Evolutionary conservation across 2,113 vertebrate species (phyloP), one percentile per base, ranked within the genome.

Genomic region (Apistogramma diplotaenia): DNA sequence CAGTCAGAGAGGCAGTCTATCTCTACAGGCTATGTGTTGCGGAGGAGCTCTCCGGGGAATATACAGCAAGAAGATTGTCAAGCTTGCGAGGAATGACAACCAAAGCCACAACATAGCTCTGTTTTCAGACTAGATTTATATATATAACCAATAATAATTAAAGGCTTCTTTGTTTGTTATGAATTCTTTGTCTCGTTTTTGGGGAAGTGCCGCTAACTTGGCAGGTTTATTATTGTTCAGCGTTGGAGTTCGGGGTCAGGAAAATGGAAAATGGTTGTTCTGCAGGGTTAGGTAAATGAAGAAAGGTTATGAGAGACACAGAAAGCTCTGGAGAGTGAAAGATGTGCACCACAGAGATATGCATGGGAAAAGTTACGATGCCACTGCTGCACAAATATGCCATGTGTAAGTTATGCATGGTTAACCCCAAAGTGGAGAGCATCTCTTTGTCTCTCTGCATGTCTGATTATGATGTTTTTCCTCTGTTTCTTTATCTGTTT

Each of bases 111-210:
- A 92, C 82, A 89, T 78, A 87, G 78, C 86, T 82, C 72, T 54
- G 58, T 82, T 87, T 87, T 87, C 79, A 21, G 76, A 79, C 46
- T 46, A 74, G 49, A 90, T 89, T 86, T 89, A 90, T 88, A 72
- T 88, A 70, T 79, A 85, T 84, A 85, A 81, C 12, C 16, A 1
- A 87, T 89, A 89, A 92, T 90, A 93, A 93, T 92, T 86, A 92
- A 92, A 90, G 86, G 71, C 59, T 85, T 86, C 71, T 83, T 76
- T 92, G 88, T 90, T 91, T 93, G 85, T 89, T 89, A 60, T 91
- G 76, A 84, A 71, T 85, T 65, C 81, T 70, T 53, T 4, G 4
- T 80, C 60, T 87, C 70, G 74, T 83, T 89, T 80, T 58, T 58
- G 83, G 75, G 59, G 56, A 83, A 51, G 54, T 23, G 72, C 78